Conservation (phyloP, 1,140 invertebrate genomes). For the Cydia splendana region DNA sequence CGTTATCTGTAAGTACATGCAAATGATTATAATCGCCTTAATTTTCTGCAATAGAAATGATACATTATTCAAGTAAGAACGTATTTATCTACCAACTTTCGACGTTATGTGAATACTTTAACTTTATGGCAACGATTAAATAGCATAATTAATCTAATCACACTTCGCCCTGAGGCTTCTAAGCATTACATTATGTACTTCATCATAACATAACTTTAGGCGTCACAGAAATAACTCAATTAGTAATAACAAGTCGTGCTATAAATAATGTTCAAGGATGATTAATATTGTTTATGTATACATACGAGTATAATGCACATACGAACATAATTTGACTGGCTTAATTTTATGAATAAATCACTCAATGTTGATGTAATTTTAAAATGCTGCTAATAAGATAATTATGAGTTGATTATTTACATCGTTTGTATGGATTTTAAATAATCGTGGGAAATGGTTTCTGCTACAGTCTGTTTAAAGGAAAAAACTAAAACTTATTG, state of each 20-base stretch:
- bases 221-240: conserved; percentile 1
- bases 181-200: not conserved
- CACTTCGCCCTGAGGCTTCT: not conserved
- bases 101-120: not conserved
- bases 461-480: not conserved
- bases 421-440: not conserved
- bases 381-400: not conserved
- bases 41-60: not conserved
- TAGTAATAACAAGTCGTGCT: not conserved
- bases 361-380: not conserved
- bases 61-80: conserved; percentile 2
- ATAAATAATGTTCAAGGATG: not conserved
- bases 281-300: conserved; percentile 5
- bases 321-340: not conserved
- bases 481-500: no score
- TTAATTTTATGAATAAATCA: not conserved
- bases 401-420: not conserved
- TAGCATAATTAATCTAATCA: not conserved
- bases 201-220: not conserved
- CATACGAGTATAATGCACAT: not conserved
- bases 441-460: not conserved
- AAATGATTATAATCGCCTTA: not conserved
- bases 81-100: not conserved
- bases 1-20: conserved; percentile 9
- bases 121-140: not conserved